Evolutionary conservation across 2,797 vertebrate species (phyloP), one percentile per base, ranked within the genome.

Genomic region (Scomberomorus guttatus): DNA sequence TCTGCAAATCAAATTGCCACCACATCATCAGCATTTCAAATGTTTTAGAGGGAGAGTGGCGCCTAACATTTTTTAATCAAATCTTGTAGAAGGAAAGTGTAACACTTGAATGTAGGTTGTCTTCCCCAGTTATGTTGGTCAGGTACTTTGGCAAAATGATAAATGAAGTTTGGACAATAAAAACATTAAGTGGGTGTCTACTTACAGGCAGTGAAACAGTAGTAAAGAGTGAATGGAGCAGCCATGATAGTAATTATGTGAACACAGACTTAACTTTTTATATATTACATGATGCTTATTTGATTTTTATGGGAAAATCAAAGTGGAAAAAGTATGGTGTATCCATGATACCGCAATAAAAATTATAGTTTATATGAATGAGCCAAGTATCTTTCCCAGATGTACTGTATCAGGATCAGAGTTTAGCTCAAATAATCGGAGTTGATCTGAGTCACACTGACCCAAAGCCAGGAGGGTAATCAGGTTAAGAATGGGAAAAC

Each of bases 1-100:
- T 87, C 82, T 89, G 87, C 85, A 92, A 91, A 93, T 93, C 84
- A 88, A 87, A 90, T 82, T 22, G 67, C 86, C 81, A 87, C 89
- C 90, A 82, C 89, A 90, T 77, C 85, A 89, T 90, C 82, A 90
- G 80, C 65, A 80, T 84, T 86, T 91, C 82, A 88, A 83, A 93
- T 87, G 86, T 90, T 93, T 87, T 88, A 89, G 85, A 83, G 70
- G 60, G 86, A 81, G 86, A 89, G 52, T 6, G 84, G 92, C 82
- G 86, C 89, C 88, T 78, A 71, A 80, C 77, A 42, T 80, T 85
- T 84, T 82, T 75, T 79, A 82, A 88, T 84, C 79, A 88, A 85
- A 84, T 83, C 80, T 68, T 69, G 55, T 75, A 50, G 25, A 61
- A 27, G 71, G 69, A 85, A 64, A 50, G 59, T 54, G 68, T 79